Base-by-base conservation (phyloP, 2,797 vertebrate genomes). In the Alfaro cultratus region DNA sequence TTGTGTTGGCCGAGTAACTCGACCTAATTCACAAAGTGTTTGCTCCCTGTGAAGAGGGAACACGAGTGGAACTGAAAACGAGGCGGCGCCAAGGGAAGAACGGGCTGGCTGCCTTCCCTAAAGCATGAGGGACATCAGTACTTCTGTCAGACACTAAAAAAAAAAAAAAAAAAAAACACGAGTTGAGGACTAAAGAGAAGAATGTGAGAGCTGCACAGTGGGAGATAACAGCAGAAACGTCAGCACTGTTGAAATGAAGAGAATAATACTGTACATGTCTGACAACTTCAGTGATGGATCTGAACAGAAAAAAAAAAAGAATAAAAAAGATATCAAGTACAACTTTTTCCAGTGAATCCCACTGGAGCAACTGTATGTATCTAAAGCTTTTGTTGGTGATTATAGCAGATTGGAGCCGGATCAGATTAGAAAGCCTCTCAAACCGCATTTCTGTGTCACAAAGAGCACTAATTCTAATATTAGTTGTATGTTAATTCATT, bases 51-150 rank as follows among this genome's bases (percentile, higher is more conserved):
- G 10, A 45, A 74, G 73, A 85, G 51, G 15, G 68, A 82, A 85
- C 51, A 83, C 47, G 23, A 83, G n/a, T 77, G 67, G 62, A 36
- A 77, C 43, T 71, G 53, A 57, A 74, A 73, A 78, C 75, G n/a
- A 90, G 90, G 89, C 83, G 82, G 78, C 87, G 85, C 90, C 86
- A 86, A 79, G 93, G 76, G 77, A 79, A 79, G 79, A 75, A 84
- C 68, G 75, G 79, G 76, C 81, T 88, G 41, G 49, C 83, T 80
- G 80, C 41, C 16, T 62, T 80, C 41, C 47, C 5, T 47, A 46
- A n/a, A 47, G 75, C 86, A 60, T 83, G 45, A 55, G 41, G n/a
- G 39, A 80, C 84, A 83, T 90, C 78, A 75, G 62, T 41, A 46
- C 57, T 87, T 64, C 68, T 77, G 39, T 76, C 71, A 87, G 47